Base-by-base conservation (phyloP, 2,797 vertebrate genomes). In the Anolis apletophallus region DNA sequence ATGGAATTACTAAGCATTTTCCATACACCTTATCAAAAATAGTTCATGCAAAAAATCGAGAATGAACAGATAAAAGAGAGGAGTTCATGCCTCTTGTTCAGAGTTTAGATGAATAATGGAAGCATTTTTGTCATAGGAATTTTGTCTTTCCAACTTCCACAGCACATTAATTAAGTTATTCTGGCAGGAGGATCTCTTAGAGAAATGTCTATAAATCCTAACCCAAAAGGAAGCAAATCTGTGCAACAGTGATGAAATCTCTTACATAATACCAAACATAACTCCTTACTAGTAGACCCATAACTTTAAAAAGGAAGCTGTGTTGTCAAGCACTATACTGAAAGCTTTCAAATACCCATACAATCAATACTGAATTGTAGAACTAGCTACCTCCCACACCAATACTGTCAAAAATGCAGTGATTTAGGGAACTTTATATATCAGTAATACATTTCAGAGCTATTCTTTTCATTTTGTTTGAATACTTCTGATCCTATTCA, bases 371-470 rank as follows among this genome's bases (percentile, higher is more conserved):
- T 88, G 80, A 91, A 79, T 72, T 88, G 84, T 89, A 87, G 93
- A 93, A 85, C 84, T 89, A 91, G 92, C 90, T 91, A 90, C 85
- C 86, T 91, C 88, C 91, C 76, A 75, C 92, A 93, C 92, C 94
- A 94, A 85, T 94, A 93, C 91, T 93, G 94, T 94, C 83, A 90
- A 91, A 95, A 95, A 94, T 87, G 89, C 72, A 36, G 80, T 94
- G 91, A 93, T 93, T 95, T 91, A 85, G 93, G 94, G 94, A 92
- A 93, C 91, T 95, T 94, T 94, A 90, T 94, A 57, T 34, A 85
- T 6, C 36, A 17, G 67, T 67, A 86, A 82, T 46, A 81, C 34
- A 78, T 13, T 64, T 72, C 78, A 50, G 23, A 85, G 19, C 59
- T 86, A n/a, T 9, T 91, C 83, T 77, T 7, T 59, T 19, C 19